Percentiles rank a stretch among this genome's conserved stretches.
phyloP scores from a whole-genome alignment of 2,888 invertebrate genomes.

The Pristionchus mayeri region DNA sequence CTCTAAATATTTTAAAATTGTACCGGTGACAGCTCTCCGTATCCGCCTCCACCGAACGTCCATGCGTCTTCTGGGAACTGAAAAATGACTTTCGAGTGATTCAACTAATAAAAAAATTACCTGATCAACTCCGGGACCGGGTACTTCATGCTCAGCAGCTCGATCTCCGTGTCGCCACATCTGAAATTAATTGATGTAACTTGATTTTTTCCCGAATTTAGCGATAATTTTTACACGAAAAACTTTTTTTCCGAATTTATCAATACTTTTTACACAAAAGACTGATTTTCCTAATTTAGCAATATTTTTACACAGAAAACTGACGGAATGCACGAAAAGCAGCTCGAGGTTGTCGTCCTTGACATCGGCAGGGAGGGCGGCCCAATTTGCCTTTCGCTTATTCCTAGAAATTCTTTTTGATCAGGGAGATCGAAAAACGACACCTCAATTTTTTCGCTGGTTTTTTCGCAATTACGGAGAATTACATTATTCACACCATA shows the following conservation, averaged over 20 bases:
- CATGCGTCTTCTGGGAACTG: conserved; percentile 29
- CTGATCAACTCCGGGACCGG: background rate
- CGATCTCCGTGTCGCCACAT: conserved; percentile 41
- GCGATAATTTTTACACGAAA: too few relatives aligned
- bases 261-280: too few relatives aligned
- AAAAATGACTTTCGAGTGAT: background rate
- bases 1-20: background rate
- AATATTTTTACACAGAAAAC: too few relatives aligned
- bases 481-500: too few relatives aligned
- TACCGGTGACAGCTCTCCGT: conserved; percentile 31
- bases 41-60: conserved; percentile 25
- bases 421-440: too few relatives aligned
- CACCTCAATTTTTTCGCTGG: too few relatives aligned
- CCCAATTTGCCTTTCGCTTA: background rate
- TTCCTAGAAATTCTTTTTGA: too few relatives aligned
- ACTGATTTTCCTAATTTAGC: too few relatives aligned
- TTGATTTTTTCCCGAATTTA: too few relatives aligned
- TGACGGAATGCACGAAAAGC: background rate
- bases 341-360: background rate
- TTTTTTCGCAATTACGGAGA: too few relatives aligned
- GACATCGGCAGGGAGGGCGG: background rate
- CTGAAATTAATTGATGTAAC: background rate
- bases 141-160: background rate
- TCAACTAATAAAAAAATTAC: background rate
- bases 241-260: too few relatives aligned